Evolutionary conservation across 2,113 vertebrate species (phyloP), one percentile per base, ranked within the genome.

Genomic region (Macrotis lagotis): DNA sequence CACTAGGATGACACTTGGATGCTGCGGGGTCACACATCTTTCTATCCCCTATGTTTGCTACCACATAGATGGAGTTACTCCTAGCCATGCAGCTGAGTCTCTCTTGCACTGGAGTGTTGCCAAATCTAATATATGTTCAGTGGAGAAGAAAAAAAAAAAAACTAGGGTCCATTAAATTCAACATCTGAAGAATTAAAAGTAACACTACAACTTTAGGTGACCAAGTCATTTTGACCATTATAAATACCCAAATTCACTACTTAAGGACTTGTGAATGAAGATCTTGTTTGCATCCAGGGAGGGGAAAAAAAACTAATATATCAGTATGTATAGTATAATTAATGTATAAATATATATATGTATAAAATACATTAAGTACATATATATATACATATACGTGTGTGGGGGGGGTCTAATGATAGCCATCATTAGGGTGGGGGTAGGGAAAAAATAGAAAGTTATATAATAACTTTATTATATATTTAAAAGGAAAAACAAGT

Each of bases 71-170:
- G 3, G 92, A 94, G 25, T 97, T 97, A 14, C 89, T 6, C 94
- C 92, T 97, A 92, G 98, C 98, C 93, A 98, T 66, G 59, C 98
- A 98, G 88, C 98, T 98, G 92, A 98, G 97, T 90, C 97, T 96
- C 50, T 94, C 49, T 94, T 97, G 97, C 1, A 98, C 95, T 31
- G 96, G 97, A 0, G 91, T 95, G 9, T 3, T 47, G 16, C 96
- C 97, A 96, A 98, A 98, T 91, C 98, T 98, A 92, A 50, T 91
- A 91, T 7, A n/a, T 49, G 24, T 90, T 83, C 50, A 93, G 94
- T 83, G 16, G 37, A n/a, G n/a, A n/a, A n/a, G 91, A 94, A 12
- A 95, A 12, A 10, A 37, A 52, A 51, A 91, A 47, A 92, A 91
- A 53, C n/a, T 59, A 44, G 90, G 89, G 48, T 14, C 66, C 5